Evolutionary conservation across 1,140 invertebrate genomes (phyloP), one percentile per base, ranked within the genome.

Genomic region (Colletes gigas): DNA sequence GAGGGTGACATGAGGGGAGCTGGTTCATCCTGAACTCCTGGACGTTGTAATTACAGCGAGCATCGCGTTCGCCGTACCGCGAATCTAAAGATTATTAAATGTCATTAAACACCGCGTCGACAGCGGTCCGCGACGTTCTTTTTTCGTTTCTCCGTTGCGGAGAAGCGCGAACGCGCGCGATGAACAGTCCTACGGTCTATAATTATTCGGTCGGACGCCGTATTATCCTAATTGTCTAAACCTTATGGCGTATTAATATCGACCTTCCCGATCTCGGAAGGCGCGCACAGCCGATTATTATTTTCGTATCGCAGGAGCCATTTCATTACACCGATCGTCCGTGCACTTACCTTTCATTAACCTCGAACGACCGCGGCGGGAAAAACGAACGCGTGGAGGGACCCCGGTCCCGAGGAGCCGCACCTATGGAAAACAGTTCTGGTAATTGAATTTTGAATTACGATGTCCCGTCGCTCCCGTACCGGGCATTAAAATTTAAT

Each of bases 381-480:
- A 62, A 78, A 78, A 72, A 78, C n/a, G 76, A 72, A 54, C 57
- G 69, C 12, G 68, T 50, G 44, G 67, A 41, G 2, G 30, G 9
- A 21, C 41, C 52, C n/a, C 7, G 41, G 39, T 44, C 1, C 50
- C 50, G 50, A 12, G 63, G 62, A 15, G 7, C 0, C 67, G 14
- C 19, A 39, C 60, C 50, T 44, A 41, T 14, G 44, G 44, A 60
- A 50, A 55, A 67, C 52, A 69, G 66, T 69, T 70, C 59, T 47
- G 76, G 76, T 72, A 78, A 78, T 78, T 78, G 76, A 78, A 78
- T 78, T 78, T 78, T 78, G 76, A 78, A 78, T 78, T 78, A 78
- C 69, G 76, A 78, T 78, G 59, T 39, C 55, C 47, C 50, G 30
- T 21, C 55, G 62, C 47, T 63, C 57, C 59, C 6, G 76, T 65